Conservation (phyloP, 1,140 invertebrate species). For the Magallana ariakensis region DNA sequence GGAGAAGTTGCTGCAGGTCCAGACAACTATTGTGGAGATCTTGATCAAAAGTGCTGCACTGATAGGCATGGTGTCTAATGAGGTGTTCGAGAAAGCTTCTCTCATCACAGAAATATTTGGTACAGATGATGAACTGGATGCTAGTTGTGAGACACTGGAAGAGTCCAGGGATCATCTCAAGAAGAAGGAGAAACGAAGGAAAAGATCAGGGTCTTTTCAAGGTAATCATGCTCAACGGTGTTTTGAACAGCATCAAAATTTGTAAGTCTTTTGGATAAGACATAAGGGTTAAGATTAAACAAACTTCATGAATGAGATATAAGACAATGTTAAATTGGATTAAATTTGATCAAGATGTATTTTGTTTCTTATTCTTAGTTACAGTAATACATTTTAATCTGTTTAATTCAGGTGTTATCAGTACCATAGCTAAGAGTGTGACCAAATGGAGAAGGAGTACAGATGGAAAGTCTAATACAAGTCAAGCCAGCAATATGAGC, state of each 20-base stretch:
- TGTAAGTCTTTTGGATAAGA: too few relatives aligned
- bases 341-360: too few relatives aligned
- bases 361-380: too few relatives aligned
- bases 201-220: conserved; percentile 90
- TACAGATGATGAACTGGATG: conserved; percentile 75
- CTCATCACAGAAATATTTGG: conserved; percentile 74
- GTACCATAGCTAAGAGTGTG: conserved; percentile 74
- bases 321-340: too few relatives aligned
- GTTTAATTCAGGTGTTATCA: conserved; percentile 71
- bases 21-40: conserved; percentile 82
- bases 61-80: conserved; percentile 86
- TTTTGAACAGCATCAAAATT: too few relatives aligned
- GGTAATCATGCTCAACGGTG: conserved; percentile 79
- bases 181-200: conserved; percentile 78
- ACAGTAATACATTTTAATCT: neutral
- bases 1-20: conserved; percentile 73
- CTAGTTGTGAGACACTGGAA: conserved; percentile 70
- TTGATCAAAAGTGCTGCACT: conserved; percentile 88
- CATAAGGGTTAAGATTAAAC: too few relatives aligned
- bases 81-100: conserved; percentile 80
- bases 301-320: too few relatives aligned
- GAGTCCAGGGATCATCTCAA: conserved; percentile 63
- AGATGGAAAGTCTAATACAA: conserved; percentile 71
- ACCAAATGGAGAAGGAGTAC: conserved; percentile 73
- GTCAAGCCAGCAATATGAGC: conserved; percentile 62